Percentiles rank a stretch among this genome's conserved stretches.
Conservation (phyloP, 2,888 invertebrate genomes). For the Graphium colonna region DNA sequence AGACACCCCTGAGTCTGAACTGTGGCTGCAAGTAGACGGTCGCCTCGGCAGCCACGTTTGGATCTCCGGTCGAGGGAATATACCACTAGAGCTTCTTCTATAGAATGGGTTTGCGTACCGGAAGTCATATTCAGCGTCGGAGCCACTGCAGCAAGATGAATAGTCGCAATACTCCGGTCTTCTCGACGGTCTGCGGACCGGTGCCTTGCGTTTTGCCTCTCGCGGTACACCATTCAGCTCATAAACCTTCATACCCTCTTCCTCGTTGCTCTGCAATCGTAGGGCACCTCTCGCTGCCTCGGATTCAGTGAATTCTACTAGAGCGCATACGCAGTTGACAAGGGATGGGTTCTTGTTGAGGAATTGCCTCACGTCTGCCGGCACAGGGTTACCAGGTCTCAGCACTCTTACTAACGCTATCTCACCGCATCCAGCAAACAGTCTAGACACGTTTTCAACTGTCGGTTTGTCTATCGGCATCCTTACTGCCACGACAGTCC, state of each 20-base stretch:
- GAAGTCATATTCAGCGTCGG: conserved; percentile 72
- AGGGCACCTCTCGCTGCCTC: conserved; percentile 91
- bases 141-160: conserved; percentile 75
- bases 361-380: conserved; percentile 94
- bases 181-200: conserved; percentile 81
- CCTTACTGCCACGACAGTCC: conserved; percentile 93
- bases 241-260: conserved; percentile 85
- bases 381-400: conserved; percentile 93
- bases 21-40: conserved; percentile 82
- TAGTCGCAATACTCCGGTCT: conserved; percentile 84
- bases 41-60: conserved; percentile 83
- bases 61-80: conserved; percentile 76
- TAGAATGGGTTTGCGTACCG: conserved; percentile 67
- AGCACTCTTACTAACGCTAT: conserved; percentile 93
- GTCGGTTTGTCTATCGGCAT: conserved; percentile 91
- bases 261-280: conserved; percentile 80
- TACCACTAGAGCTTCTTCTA: conserved; percentile 67
- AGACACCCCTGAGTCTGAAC: conserved; percentile 78
- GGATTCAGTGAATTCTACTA: conserved; percentile 94
- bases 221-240: conserved; percentile 87
- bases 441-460: conserved; percentile 94
- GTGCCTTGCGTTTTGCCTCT: conserved; percentile 86
- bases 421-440: conserved; percentile 93
- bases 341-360: conserved; percentile 94
- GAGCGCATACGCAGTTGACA: conserved; percentile 91